Conservation (phyloP, 2,113 vertebrate species). For the Muntiacus muntjak region DNA sequence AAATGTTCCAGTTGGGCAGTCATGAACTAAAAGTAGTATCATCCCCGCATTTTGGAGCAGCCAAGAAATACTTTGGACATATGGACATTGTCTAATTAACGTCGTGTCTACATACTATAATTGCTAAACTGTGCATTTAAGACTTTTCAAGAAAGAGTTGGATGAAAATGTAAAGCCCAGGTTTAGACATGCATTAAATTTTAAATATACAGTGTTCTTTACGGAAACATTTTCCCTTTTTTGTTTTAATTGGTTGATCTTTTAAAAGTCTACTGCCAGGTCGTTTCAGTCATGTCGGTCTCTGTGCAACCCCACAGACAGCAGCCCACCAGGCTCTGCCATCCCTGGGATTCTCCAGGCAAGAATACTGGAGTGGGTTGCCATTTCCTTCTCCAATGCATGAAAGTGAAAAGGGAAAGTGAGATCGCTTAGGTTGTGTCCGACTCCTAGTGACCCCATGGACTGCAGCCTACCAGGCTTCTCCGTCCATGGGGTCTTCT, state of each 20-base stretch:
- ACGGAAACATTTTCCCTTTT: neutral
- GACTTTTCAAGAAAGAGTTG: neutral
- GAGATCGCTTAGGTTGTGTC: too few relatives aligned
- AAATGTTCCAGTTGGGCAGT: neutral
- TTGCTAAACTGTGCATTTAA: neutral
- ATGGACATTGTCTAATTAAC: neutral
- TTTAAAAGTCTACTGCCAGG: constrained; percentile 3
- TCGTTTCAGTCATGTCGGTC: too few relatives aligned
- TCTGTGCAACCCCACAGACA: too few relatives aligned
- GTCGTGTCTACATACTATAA: neutral
- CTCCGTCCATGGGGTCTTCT: too few relatives aligned
- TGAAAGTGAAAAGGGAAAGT: too few relatives aligned
- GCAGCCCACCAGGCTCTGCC: too few relatives aligned
- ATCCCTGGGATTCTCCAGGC: too few relatives aligned
- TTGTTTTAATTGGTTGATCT: neutral
- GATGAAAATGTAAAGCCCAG: neutral
- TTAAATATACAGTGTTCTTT: neutral
- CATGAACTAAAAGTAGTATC: neutral
- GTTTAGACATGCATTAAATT: neutral
- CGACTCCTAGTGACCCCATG: too few relatives aligned
- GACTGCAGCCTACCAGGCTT: too few relatives aligned
- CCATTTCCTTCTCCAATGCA: too few relatives aligned
- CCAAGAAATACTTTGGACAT: neutral
- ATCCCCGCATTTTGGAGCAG: neutral
- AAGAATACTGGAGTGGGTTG: too few relatives aligned